Evolutionary conservation across 2,113 vertebrate genomes (phyloP).

Genomic region (Dipodomys ordii): DNA sequence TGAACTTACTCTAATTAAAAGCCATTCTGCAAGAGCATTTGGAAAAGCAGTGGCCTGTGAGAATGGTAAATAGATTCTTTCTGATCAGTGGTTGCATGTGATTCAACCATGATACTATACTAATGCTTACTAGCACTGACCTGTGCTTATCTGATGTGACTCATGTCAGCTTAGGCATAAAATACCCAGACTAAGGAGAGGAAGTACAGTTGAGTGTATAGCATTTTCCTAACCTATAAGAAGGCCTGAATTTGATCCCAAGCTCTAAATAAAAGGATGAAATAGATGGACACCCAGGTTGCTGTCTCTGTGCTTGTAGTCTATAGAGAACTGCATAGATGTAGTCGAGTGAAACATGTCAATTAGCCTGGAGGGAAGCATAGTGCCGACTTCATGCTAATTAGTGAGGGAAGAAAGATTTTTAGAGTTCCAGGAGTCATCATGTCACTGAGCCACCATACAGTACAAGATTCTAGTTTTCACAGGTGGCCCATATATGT

Average conservation of each 20-base stretch:
- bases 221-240: neutral
- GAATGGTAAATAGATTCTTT: conserved; percentile 44
- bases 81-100: neutral
- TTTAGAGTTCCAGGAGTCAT: neutral
- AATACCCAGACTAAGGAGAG: neutral
- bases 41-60: conserved; percentile 25
- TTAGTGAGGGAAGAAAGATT: neutral
- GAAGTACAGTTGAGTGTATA: neutral
- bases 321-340: neutral
- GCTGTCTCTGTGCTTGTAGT: neutral
- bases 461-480: neutral
- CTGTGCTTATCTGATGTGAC: neutral
- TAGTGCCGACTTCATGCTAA: neutral
- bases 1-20: conserved; percentile 51
- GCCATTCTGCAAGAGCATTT: conserved; percentile 54
- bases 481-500: neutral
- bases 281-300: neutral
- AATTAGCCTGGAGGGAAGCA: neutral
- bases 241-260: neutral
- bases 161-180: neutral
- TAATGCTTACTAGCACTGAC: neutral
- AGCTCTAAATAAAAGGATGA: neutral
- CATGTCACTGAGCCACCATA: neutral
- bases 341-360: neutral
- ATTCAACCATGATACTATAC: conserved; percentile 5